Evolutionary conservation across 2,797 vertebrate species (phyloP), one percentile per base, ranked within the genome.

Genomic region (Rhinatrema bivittatum): DNA sequence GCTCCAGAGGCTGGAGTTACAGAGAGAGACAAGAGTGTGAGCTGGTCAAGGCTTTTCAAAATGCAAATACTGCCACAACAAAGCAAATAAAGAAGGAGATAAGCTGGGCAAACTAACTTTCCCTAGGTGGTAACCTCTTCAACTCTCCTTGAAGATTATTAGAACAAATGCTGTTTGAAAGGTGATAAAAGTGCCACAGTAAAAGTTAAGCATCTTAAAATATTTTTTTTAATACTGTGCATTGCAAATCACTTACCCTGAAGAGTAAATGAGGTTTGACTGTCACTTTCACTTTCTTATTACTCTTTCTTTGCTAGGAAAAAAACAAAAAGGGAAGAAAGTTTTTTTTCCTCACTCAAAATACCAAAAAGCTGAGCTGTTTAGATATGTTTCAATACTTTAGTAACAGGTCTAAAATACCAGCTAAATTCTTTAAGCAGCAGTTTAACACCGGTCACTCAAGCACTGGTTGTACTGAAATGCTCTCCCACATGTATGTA

Each of bases 191-290:
- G n/a, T 16, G 11, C 22, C 15, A 12, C 21, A 27, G 19, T 14
- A 2, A 5, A 17, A 22, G 16, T 16, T 13, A 32, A 32, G 25
- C 5, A 25, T 25, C 14, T 9, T 17, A 36, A 4, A 40, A 13
- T n/a, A 3, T 12, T n/a, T 16, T 19, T 3, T 7, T 16, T n/a
- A 22, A 36, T 2, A 39, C 4, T 22, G 37, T 19, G 45, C 1
- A 7, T 4, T 9, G 38, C 3, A 10, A 1, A 12, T 23, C 9
- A 70, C 90, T 86, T 70, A 98, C 95, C 68, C 89, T 86, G 70
- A 90, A 97, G 19, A 98, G 81, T 39, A 99, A 85, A 60, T 96
- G 94, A 39, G 94, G 91, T 56, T 97, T 99, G 55, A 99, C 96
- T 1, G 92, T 99, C 46, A 98, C 94, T 13, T 93, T 86, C n/a